These are phyloP conservation scores for Euphonia xanthogaster DNA, from an alignment of 2,797 vertebrate species.

Conservation along the genomic window DNA sequence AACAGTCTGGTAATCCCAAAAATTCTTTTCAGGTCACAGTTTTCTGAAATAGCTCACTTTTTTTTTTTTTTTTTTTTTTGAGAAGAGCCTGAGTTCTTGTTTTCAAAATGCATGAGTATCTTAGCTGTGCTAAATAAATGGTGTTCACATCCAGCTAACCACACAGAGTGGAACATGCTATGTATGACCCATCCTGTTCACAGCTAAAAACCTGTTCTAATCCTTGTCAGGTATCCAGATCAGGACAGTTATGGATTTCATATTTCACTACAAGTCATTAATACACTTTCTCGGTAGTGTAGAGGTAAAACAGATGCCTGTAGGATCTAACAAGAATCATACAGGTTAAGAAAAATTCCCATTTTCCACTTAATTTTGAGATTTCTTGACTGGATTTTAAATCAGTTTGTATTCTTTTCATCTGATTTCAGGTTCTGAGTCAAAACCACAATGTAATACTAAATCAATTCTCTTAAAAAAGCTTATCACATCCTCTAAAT, in stretches of 20 bases:
- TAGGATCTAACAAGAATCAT: background rate
- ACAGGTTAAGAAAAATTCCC: background rate
- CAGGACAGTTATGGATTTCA: background rate
- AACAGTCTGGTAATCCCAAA: conserved; percentile 42
- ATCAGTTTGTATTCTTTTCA: background rate
- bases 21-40: conserved; percentile 22
- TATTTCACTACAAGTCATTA: background rate
- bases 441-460: background rate
- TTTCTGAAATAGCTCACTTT: background rate
- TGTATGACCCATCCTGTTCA: background rate
- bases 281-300: background rate
- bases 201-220: background rate
- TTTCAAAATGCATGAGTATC: background rate
- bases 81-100: background rate
- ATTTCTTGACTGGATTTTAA: background rate
- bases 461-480: background rate
- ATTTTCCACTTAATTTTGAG: background rate
- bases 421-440: background rate
- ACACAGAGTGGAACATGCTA: background rate
- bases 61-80: background rate
- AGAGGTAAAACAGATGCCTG: background rate
- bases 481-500: background rate
- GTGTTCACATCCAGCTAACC: background rate
- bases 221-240: background rate
- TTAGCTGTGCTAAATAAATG: background rate